A percentile compares a stretch with the other conserved stretches of the same genome.
Evolutionary conservation across 2,888 invertebrate species (phyloP).

Genomic region (Ormyrus labotus): DNA sequence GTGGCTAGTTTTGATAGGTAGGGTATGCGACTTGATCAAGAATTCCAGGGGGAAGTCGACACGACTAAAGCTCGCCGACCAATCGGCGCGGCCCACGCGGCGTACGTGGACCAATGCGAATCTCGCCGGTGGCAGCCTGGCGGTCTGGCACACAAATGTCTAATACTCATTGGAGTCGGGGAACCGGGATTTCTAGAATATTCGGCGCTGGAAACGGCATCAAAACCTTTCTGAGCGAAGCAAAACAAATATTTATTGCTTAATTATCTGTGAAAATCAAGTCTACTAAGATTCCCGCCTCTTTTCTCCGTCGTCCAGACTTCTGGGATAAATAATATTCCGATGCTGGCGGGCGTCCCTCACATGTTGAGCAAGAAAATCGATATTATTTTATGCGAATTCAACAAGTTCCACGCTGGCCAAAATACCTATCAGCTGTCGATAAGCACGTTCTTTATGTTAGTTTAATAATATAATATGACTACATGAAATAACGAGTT

Average conservation of each 20-base stretch:
- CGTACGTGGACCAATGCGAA: slow-evolving; percentile 63
- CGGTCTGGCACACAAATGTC: slow-evolving; percentile 44
- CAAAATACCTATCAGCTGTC: no score
- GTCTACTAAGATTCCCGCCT: no score
- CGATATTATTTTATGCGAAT: no score
- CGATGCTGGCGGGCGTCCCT: neutral
- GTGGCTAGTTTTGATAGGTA: slow-evolving; percentile 5
- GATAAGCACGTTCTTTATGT: no score
- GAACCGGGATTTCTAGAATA: slow-evolving; percentile 28
- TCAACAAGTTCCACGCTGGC: no score
- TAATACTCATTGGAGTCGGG: slow-evolving; percentile 34
- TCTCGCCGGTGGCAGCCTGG: slow-evolving; percentile 59
- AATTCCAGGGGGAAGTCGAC: slow-evolving; percentile 40
- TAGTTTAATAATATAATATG: no score
- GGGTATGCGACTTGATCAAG: neutral
- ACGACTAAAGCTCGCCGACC: slow-evolving; percentile 59
- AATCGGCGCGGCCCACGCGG: slow-evolving; percentile 70
- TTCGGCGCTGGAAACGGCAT: neutral
- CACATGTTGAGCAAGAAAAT: no score
- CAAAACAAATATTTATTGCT: no score
- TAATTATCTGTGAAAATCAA: no score
- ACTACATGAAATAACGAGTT: no score
- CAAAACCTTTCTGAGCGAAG: neutral
- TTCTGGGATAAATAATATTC: neutral
- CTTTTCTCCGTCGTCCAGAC: no score